phyloP scores from a whole-genome alignment of 1,140 invertebrate genomes.

The Achatina immaculata region DNA sequence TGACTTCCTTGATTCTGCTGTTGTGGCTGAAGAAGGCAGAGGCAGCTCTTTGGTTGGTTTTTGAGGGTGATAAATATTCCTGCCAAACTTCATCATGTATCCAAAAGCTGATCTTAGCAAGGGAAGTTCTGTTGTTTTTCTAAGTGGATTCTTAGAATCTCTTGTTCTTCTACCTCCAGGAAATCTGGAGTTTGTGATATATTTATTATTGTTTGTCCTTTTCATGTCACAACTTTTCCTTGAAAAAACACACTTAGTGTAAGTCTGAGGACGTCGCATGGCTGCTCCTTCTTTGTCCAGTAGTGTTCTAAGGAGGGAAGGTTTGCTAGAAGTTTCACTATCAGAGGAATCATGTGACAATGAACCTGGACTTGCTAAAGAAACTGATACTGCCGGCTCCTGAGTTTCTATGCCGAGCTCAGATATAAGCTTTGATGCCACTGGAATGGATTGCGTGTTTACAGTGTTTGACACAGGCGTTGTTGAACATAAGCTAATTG shows the following conservation, averaged over 20 bases:
- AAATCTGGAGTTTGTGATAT: background rate
- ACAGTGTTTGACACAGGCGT: background rate
- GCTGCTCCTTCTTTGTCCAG: constrained; percentile 25
- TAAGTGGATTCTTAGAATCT: background rate
- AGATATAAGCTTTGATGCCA: too few species aligned
- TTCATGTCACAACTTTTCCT: constrained; percentile 3
- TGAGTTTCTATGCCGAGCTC: too few species aligned
- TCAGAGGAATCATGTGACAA: background rate
- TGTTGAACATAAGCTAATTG: background rate
- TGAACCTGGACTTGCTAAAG: too few species aligned
- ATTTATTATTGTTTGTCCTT: background rate
- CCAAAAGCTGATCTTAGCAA: background rate
- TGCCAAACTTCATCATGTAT: background rate
- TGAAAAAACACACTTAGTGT: constrained; percentile 19
- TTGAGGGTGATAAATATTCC: background rate
- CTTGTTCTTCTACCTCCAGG: background rate
- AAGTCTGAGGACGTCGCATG: constrained; percentile 21
- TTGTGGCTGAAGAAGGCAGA: background rate
- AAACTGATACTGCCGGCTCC: too few species aligned
- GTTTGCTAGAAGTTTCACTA: background rate
- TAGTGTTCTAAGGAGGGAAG: constrained; percentile 25
- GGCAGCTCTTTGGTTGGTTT: constrained; percentile 31
- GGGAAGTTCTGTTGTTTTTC: constrained; percentile 19
- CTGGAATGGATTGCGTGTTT: background rate
- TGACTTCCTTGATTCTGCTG: too few species aligned